Conservation (phyloP, 2,797 vertebrate genomes). For the Anableps anableps region DNA sequence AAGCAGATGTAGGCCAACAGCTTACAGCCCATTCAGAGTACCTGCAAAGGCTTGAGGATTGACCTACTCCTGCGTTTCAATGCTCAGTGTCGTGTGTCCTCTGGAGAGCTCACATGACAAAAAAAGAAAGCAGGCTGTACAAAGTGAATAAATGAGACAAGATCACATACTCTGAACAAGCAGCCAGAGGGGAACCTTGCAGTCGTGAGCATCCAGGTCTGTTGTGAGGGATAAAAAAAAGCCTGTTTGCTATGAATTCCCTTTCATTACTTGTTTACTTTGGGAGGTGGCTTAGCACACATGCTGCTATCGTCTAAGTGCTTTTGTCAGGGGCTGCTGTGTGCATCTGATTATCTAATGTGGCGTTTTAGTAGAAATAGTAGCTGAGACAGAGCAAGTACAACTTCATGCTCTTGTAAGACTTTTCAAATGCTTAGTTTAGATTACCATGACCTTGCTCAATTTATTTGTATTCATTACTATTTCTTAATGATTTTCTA, state of each 20-base stretch:
- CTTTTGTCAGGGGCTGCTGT: constrained; percentile 37
- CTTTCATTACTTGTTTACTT: constrained; percentile 50
- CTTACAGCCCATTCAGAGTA: constrained; percentile 33
- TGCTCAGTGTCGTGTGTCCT: constrained; percentile 42
- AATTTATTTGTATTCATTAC: neutral
- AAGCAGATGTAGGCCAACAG: constrained; percentile 38
- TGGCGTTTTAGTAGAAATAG: constrained; percentile 9
- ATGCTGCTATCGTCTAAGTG: constrained; percentile 33
- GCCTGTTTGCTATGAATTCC: constrained; percentile 47
- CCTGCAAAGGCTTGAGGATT: constrained; percentile 23
- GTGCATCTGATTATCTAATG: constrained; percentile 40
- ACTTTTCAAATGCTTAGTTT: neutral
- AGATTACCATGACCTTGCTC: neutral
- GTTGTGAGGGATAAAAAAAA: constrained; percentile 34
- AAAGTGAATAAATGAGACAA: constrained; percentile 61
- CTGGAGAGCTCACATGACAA: constrained; percentile 29
- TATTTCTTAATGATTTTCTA: neutral
- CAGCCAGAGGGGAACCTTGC: constrained; percentile 51
- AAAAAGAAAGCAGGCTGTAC: constrained; percentile 28
- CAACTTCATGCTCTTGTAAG: neutral
- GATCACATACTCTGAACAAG: constrained; percentile 33
- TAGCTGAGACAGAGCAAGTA: constrained; percentile 12
- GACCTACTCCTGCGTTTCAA: constrained; percentile 38
- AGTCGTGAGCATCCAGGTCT: constrained; percentile 41
- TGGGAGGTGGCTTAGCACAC: constrained; percentile 28